These are phyloP conservation scores for Centropyge bicolor DNA, from an alignment of 2,797 vertebrate species.

Conservation along the genomic window DNA sequence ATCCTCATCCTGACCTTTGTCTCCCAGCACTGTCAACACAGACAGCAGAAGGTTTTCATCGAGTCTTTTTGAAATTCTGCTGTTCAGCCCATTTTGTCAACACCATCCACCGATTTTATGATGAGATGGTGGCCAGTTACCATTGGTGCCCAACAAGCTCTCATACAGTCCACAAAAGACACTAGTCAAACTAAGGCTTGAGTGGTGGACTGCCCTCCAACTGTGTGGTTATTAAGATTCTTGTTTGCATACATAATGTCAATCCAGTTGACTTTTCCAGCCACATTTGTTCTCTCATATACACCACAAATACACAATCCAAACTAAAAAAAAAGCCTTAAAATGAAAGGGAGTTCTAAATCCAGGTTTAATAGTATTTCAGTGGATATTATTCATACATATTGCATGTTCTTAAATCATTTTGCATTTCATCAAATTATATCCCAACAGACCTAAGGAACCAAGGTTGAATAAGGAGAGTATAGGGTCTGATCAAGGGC, in stretches of 20 bases:
- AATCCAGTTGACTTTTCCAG: too few relatives aligned
- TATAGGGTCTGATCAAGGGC: not conserved
- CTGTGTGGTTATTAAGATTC: too few relatives aligned
- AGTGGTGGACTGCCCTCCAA: not conserved
- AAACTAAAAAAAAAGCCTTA: not conserved
- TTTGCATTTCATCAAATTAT: not conserved
- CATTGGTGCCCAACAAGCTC: not conserved
- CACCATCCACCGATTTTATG: slow-evolving; percentile 12
- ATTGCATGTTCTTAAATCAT: not conserved
- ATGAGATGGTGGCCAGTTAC: not conserved
- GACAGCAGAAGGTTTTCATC: not conserved
- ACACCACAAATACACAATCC: not conserved
- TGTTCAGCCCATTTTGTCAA: slow-evolving; percentile 41
- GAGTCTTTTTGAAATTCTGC: not conserved
- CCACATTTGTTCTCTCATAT: too few relatives aligned
- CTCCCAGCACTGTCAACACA: slow-evolving; percentile 4
- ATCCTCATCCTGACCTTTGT: slow-evolving; percentile 18
- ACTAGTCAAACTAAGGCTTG: not conserved
- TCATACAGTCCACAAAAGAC: not conserved
- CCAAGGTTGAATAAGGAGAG: not conserved
- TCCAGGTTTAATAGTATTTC: not conserved
- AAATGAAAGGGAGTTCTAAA: not conserved
- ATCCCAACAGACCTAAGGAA: not conserved
- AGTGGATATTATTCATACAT: not conserved
- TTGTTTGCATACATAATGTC: too few relatives aligned